Evolutionary conservation across 1,140 invertebrate species (phyloP), one percentile per base, ranked within the genome.

Genomic region (Papilio polytes): DNA sequence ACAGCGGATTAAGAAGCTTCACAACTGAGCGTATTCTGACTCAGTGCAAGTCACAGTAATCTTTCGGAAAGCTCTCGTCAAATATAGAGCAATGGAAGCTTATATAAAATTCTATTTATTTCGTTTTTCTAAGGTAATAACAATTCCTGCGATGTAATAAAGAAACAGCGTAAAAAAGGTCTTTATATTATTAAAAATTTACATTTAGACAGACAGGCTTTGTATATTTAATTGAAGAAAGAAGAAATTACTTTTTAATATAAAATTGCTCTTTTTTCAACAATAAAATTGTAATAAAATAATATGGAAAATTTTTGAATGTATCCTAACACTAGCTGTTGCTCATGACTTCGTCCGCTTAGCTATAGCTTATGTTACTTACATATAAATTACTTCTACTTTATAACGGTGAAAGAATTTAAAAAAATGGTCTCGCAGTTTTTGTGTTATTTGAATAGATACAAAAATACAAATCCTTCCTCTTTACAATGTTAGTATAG

Each of bases 121-220:
- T 59, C 20, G 10, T 59, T 59, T 59, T 59, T 26, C 22, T 63
- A 63, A 26, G 10, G 9, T 18, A 63, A 63, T 26, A 63, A 63
- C 59, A 63, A 63, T 63, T 63, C 31, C 59, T 63, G 22, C 20
- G 22, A 63, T 63, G 12, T 63, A 63, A 63, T 63, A 63, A 20
- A 59, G 56, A 59, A 63, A 31, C 59, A 63, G 8, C 22, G 13
- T 26, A 63, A 63, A 26, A 12, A 63, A 26, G 22, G 22, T 26
- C 59, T 22, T 63, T 26, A 63, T 26, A 63, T 63, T 63, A 63
- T 63, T 63, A 63, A 22, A 63, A 63, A 56, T 20, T 63, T 63
- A 63, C 59, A 63, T 63, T 63, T 26, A 63, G 59, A 22, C 59
- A 26, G 59, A 63, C 59, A 26, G 59, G 22, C 22, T 63, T 63